Evolutionary conservation across 2,113 vertebrate genomes (phyloP).

Genomic region (Psephotus haematonotus): DNA sequence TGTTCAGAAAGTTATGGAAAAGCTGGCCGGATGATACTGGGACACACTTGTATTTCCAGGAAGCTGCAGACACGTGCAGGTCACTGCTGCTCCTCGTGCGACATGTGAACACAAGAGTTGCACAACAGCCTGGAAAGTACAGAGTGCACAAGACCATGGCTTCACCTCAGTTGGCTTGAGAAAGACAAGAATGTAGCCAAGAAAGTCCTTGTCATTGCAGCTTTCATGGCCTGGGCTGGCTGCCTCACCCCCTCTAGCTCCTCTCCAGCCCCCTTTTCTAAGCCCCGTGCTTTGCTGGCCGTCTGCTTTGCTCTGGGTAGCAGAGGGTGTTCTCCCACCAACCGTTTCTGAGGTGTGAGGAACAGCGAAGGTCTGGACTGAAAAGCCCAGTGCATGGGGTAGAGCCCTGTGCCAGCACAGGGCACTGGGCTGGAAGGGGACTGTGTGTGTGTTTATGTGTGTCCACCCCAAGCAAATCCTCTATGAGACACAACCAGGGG

Average conservation of each 20-base stretch:
- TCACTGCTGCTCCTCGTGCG: not conserved
- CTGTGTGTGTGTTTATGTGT: not conserved
- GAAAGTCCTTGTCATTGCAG: not conserved
- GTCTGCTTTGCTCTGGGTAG: not conserved
- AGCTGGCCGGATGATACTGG: not conserved
- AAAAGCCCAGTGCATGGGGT: accelerated
- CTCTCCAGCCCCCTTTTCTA: not conserved
- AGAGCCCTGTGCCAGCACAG: not conserved
- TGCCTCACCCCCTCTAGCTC: not conserved
- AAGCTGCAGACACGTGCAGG: not conserved
- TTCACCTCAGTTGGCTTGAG: not conserved
- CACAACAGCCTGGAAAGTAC: not conserved
- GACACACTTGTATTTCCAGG: not conserved
- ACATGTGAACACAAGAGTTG: not conserved
- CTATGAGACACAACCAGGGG: accelerated
- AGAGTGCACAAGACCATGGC: not conserved
- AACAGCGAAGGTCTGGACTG: accelerated
- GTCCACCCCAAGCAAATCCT: not conserved
- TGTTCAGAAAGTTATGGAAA: not conserved
- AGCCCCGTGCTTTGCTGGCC: not conserved
- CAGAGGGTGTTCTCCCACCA: not conserved
- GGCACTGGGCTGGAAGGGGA: not conserved
- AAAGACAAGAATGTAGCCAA: not conserved
- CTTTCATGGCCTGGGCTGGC: not conserved
- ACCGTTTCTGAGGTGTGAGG: not conserved